Evolutionary conservation across 2,888 invertebrate species (phyloP).

Genomic region (Lysandra bellargus): DNA sequence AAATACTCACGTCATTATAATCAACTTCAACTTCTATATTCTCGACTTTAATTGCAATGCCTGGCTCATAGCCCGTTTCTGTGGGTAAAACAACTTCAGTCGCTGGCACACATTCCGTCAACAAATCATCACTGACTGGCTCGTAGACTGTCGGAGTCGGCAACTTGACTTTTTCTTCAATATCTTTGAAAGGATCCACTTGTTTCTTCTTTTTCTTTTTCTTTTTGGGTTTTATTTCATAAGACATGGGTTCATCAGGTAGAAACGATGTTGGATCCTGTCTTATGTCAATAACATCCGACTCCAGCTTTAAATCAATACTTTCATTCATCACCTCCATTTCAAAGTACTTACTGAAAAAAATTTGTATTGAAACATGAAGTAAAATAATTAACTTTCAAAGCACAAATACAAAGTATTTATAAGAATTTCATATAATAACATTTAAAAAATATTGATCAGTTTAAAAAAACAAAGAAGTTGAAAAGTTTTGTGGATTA

Average conservation of each 20-base stretch:
- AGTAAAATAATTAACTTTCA: no score
- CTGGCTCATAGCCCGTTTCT: slow-evolving; percentile 56
- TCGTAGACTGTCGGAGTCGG: slow-evolving; percentile 43
- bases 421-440: neutral
- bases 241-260: slow-evolving; percentile 69
- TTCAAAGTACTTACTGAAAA: neutral
- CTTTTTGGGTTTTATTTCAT: slow-evolving; percentile 68
- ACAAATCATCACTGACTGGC: slow-evolving; percentile 33
- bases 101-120: neutral
- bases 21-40: slow-evolving; percentile 72
- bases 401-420: no score
- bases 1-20: slow-evolving; percentile 67
- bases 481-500: no score
- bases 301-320: slow-evolving; percentile 35
- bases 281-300: slow-evolving; percentile 44
- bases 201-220: slow-evolving; percentile 66
- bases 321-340: neutral
- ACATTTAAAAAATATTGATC: neutral
- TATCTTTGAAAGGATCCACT: slow-evolving; percentile 70
- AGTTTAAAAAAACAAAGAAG: neutral
- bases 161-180: slow-evolving; percentile 49
- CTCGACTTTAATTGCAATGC: slow-evolving; percentile 70
- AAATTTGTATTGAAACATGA: no score
- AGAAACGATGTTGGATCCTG: slow-evolving; percentile 68
- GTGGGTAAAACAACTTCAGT: slow-evolving; percentile 15